Evolutionary conservation across 2,888 invertebrate species (phyloP).

Genomic region (Platypus cylindrus): DNA sequence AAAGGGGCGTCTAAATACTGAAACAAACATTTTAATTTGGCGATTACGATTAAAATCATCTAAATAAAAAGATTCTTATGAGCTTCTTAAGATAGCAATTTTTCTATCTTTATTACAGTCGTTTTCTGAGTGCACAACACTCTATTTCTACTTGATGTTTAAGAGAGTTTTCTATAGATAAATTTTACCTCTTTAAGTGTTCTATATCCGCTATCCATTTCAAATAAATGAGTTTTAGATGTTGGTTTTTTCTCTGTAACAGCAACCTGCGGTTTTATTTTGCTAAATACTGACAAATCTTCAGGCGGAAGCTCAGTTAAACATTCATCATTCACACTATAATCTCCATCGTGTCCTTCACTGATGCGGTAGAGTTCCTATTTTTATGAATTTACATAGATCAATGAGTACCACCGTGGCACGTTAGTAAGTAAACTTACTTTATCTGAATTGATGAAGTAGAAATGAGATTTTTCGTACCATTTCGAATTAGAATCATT

Average conservation of each 20-base stretch:
- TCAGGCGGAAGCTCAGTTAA: too few relatives aligned
- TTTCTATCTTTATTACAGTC: too few relatives aligned
- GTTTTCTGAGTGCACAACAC: too few relatives aligned
- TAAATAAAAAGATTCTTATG: too few relatives aligned
- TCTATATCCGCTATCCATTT: slow-evolving; percentile 21
- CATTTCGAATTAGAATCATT: slow-evolving; percentile 38
- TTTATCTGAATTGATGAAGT: slow-evolving; percentile 47
- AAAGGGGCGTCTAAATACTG: slow-evolving; percentile 30
- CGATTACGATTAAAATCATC: too few relatives aligned
- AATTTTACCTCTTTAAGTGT: slow-evolving; percentile 24
- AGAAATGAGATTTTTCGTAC: slow-evolving; percentile 49
- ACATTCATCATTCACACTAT: slow-evolving; percentile 12
- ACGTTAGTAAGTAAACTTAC: slow-evolving; percentile 28
- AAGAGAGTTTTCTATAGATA: too few relatives aligned
- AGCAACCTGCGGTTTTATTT: slow-evolving; percentile 21
- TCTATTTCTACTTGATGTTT: too few relatives aligned
- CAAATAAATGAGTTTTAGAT: slow-evolving; percentile 21
- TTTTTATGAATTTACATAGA: slow-evolving; percentile 13
- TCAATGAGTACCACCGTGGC: neutral
- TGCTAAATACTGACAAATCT: slow-evolving; percentile 22
- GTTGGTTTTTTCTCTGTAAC: slow-evolving; percentile 8
- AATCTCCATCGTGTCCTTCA: slow-evolving; percentile 19
- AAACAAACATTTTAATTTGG: too few relatives aligned
- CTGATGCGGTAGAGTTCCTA: slow-evolving; percentile 30
- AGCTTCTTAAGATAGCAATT: too few relatives aligned